These are phyloP conservation scores for Ctenomys sociabilis DNA, from an alignment of 2,113 vertebrate genomes.

Conservation along the genomic window DNA sequence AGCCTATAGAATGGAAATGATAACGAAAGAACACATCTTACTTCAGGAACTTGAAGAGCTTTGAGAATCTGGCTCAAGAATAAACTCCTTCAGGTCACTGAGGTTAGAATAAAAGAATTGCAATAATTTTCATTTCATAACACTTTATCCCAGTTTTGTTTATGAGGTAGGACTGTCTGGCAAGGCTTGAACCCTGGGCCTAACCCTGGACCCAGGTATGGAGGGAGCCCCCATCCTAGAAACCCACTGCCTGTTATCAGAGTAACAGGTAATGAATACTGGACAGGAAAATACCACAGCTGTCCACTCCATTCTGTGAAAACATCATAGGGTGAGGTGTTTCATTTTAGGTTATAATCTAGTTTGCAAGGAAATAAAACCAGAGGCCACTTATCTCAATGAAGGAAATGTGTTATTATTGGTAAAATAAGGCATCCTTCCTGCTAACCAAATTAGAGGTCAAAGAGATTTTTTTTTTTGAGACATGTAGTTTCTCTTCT, in stretches of 20 bases:
- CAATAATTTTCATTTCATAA: background rate
- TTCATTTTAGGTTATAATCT: conserved; percentile 83
- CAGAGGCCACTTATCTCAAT: conserved; percentile 75
- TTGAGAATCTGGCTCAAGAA: background rate
- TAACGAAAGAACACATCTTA: background rate
- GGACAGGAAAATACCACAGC: conserved; percentile 59
- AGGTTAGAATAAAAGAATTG: background rate
- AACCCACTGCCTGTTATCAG: conserved; percentile 52
- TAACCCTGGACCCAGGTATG: background rate
- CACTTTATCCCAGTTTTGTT: conserved; percentile 3
- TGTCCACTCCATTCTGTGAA: conserved; percentile 62
- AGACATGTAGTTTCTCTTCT: conserved; percentile 2
- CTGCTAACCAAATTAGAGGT: conserved; percentile 38
- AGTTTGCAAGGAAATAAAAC: conserved; percentile 80
- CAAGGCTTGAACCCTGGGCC: background rate
- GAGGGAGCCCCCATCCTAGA: background rate
- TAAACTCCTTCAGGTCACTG: background rate
- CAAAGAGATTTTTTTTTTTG: conserved; percentile 14
- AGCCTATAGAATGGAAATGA: background rate
- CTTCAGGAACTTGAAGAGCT: background rate
- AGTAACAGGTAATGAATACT: conserved; percentile 12
- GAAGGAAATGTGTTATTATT: conserved; percentile 72
- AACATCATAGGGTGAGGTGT: conserved; percentile 75
- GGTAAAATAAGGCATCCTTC: conserved; percentile 75
- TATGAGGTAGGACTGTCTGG: background rate